phyloP scores from a whole-genome alignment of 2,888 invertebrate genomes.

The Spodoptera littoralis region DNA sequence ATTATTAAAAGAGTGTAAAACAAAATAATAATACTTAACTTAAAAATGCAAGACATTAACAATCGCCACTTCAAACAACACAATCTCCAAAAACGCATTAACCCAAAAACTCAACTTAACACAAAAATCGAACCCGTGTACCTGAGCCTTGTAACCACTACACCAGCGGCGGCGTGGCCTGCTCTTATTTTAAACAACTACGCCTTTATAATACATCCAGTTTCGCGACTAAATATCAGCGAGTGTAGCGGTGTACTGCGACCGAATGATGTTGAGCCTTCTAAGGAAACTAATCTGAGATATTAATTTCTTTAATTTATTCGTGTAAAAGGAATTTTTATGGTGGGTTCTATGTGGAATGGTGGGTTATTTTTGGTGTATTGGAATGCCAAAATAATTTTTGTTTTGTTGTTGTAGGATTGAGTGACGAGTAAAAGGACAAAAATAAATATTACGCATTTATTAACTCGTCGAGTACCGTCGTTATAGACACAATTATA shows the following conservation, averaged over 20 bases:
- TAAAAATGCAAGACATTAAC: neutral
- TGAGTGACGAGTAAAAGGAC: too few relatives aligned
- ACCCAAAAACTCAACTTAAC: slow-evolving; percentile 1
- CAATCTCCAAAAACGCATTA: neutral
- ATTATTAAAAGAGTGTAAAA: too few relatives aligned
- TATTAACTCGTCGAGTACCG: too few relatives aligned
- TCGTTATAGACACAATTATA: too few relatives aligned
- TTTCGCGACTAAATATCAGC: slow-evolving; percentile 89
- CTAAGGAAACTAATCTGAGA: slow-evolving; percentile 54
- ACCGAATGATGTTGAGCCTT: slow-evolving; percentile 68
- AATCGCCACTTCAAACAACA: neutral
- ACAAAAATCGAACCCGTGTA: slow-evolving; percentile 72
- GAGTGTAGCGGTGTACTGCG: slow-evolving; percentile 81
- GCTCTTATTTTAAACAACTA: slow-evolving; percentile 89
- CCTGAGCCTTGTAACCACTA: slow-evolving; percentile 36
- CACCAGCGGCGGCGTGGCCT: slow-evolving; percentile 67
- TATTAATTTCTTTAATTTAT: neutral
- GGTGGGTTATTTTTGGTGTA: too few relatives aligned
- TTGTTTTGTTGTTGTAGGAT: too few relatives aligned
- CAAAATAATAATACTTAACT: neutral
- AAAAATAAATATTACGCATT: too few relatives aligned
- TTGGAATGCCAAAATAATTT: too few relatives aligned
- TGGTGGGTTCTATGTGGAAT: neutral
- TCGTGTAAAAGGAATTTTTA: too few relatives aligned
- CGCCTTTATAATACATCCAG: slow-evolving; percentile 88